Base-by-base conservation (phyloP, 2,797 vertebrate species). In the Typhlichthys eigenmanni region DNA sequence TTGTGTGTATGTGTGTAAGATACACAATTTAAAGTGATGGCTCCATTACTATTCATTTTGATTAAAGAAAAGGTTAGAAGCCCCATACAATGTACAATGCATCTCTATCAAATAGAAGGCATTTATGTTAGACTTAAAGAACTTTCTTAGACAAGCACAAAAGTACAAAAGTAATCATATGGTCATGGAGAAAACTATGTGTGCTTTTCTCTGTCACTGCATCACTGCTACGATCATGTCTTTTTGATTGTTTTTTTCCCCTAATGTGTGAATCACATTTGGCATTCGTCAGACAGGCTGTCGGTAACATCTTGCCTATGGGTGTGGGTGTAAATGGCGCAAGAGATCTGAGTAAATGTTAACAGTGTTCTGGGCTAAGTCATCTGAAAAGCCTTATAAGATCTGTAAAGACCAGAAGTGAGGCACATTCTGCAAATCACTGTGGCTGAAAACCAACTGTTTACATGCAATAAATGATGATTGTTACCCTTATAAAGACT, bases 1-100 rank as follows among this genome's bases (percentile, higher is more conserved):
- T 64, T 74, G 64, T 76, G 68, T 71, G 60, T 19, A 54, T 29
- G 72, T 38, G 34, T 38, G 34, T 38, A 38, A 9, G 8, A 3
- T 47, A 9, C 7, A 48, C 5, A 12, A 48, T n/a, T 48, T n/a
- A 12, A n/a, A n/a, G 47, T n/a, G 47, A 48, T 48, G 47, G 47
- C 47, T 48, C 12, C 47, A 13, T 48, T 13, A 48, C 12, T 48
- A n/a, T 12, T 48, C 47, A 48, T 48, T 48, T 38, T 38, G 34
- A 7, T 38, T 38, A 38, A 38, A 38, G 34, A 6, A 34, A 34
- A 32, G 24, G 32, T 55, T 55, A 5, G 53, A 13, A 29, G 19
- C 32, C n/a, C 17, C 53, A 24, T 24, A 24, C 24, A 34, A 1
- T 53, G 34, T 38, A 38, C 47, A 48, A 10, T 10, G 47, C 7